Percentiles rank a stretch among this genome's conserved stretches.
These are phyloP conservation scores for Sminthopsis crassicaudata DNA, from an alignment of 2,113 vertebrate species.

Conservation along the genomic window DNA sequence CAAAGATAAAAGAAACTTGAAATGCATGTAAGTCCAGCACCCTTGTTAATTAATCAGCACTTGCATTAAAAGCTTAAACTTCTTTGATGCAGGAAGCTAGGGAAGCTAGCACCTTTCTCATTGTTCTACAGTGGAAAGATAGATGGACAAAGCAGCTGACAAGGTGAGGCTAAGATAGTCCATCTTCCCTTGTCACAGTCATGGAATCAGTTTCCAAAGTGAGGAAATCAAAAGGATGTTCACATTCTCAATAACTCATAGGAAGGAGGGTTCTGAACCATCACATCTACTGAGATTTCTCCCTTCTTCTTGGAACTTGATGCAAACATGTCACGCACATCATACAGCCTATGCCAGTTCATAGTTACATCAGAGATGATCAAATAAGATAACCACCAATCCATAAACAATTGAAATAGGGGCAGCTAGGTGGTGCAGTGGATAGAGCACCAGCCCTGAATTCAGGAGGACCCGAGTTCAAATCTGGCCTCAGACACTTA, in stretches of 20 bases:
- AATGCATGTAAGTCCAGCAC: constrained; percentile 79
- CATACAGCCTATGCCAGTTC: neutral
- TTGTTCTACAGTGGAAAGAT: constrained; percentile 40
- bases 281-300: neutral
- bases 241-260: neutral
- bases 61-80: constrained; percentile 83
- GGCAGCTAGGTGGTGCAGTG: no score
- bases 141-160: constrained; percentile 53
- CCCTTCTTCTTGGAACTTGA: neutral
- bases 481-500: no score
- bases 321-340: neutral
- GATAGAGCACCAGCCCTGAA: no score
- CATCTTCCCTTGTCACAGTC: neutral
- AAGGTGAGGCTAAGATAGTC: neutral
- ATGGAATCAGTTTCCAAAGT: neutral
- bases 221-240: neutral
- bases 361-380: neutral
- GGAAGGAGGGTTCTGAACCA: neutral
- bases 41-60: constrained; percentile 86
- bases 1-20: constrained; percentile 84
- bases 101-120: constrained; percentile 54
- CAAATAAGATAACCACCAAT: neutral
- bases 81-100: constrained; percentile 82
- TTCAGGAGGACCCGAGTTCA: no score
- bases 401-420: neutral